Conservation (phyloP, 2,888 invertebrate genomes). For the Acanthococcus lagerstroemiae region DNA sequence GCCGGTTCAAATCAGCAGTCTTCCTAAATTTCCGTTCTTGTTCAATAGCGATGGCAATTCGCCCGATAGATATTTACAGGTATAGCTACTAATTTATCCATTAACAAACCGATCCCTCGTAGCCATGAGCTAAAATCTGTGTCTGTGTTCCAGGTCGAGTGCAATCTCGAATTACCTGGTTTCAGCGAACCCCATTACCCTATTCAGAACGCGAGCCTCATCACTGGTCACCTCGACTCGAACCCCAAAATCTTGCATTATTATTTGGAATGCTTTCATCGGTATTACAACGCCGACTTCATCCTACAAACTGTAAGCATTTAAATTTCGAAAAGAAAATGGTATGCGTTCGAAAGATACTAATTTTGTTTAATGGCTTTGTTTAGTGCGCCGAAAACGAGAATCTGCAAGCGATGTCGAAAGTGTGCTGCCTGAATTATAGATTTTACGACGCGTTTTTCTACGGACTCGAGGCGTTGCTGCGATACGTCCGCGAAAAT, state of each 20-base stretch:
- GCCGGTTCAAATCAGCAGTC: conserved; percentile 42
- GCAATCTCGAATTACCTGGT: conserved; percentile 16
- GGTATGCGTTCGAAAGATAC: background rate
- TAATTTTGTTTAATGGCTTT: background rate
- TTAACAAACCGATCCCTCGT: too few species aligned
- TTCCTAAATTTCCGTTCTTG: conserved; percentile 42
- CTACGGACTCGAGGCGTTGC: conserved; percentile 32
- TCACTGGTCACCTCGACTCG: background rate
- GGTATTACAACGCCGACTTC: conserved; percentile 41
- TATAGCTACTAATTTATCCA: too few species aligned
- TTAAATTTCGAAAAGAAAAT: background rate
- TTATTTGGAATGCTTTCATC: conserved; percentile 43
- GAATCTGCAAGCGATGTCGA: conserved; percentile 34
- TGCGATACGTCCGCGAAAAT: conserved; percentile 12
- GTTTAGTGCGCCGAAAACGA: conserved; percentile 36
- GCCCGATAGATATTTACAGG: background rate
- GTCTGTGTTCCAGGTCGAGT: background rate
- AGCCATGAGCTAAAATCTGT: too few species aligned
- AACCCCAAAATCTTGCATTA: conserved; percentile 41
- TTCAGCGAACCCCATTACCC: conserved; percentile 1
- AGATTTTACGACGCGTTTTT: conserved; percentile 33
- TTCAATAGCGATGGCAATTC: conserved; percentile 34
- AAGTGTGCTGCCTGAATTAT: conserved; percentile 32
- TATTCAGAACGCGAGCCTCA: background rate
- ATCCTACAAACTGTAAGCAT: conserved; percentile 42